A percentile compares a stretch with the other conserved stretches of the same genome.
These are phyloP conservation scores for Zhengitettix transpicula DNA, from an alignment of 2,888 invertebrate genomes.

Conservation along the genomic window DNA sequence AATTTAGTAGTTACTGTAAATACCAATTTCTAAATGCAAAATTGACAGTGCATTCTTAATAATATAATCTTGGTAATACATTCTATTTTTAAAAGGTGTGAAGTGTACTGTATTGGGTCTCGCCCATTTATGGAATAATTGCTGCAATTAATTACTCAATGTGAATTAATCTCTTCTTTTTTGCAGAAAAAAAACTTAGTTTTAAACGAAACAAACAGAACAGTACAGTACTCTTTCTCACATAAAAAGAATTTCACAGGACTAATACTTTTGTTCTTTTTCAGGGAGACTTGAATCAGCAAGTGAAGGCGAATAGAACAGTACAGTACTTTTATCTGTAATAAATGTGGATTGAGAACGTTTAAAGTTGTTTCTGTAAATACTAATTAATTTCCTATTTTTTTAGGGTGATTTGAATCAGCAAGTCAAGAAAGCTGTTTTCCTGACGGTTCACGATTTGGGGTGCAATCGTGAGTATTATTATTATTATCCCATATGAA, in stretches of 20 bases:
- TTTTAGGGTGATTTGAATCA: conserved; percentile 63
- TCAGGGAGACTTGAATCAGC: conserved; percentile 64
- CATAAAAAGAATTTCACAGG: neutral
- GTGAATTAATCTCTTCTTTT: neutral
- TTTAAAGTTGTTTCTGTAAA: neutral
- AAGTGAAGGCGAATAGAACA: conserved; percentile 37
- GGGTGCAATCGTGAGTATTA: conserved; percentile 58
- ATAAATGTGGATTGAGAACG: neutral
- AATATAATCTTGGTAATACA: too few relatives aligned
- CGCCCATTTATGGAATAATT: too few relatives aligned
- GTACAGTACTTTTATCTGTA: neutral
- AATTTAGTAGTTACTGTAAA: too few relatives aligned
- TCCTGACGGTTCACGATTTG: conserved; percentile 77
- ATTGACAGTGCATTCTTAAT: too few relatives aligned
- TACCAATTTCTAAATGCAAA: too few relatives aligned
- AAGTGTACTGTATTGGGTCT: too few relatives aligned
- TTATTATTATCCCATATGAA: neutral
- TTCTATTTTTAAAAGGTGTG: too few relatives aligned
- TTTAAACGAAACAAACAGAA: conserved; percentile 25
- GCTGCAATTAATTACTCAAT: too few relatives aligned
- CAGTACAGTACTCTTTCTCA: neutral
- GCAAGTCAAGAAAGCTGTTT: conserved; percentile 65
- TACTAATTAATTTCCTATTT: too few relatives aligned
- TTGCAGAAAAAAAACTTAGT: neutral
- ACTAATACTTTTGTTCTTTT: too few relatives aligned